A percentile compares a stretch with the other conserved stretches of the same genome.
Conservation (phyloP, 2,888 invertebrate species). For the Tipula unca region DNA sequence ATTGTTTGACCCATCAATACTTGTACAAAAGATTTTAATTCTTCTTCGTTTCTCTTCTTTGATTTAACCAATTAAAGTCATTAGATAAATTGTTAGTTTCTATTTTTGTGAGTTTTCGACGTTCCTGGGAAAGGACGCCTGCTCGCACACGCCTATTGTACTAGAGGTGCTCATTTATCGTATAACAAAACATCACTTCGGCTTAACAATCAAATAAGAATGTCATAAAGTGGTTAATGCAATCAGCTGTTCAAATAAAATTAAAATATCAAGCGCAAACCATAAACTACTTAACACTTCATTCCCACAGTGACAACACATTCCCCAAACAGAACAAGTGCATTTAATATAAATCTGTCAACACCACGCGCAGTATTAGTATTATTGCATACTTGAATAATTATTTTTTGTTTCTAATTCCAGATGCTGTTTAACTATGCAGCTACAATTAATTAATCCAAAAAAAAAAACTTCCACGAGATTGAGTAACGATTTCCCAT, state of each 20-base stretch:
- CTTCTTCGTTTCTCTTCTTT: too few relatives aligned
- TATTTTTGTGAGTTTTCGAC: too few relatives aligned
- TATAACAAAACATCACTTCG: too few relatives aligned
- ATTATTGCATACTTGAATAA: not conserved
- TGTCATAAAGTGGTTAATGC: too few relatives aligned
- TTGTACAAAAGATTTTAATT: too few relatives aligned
- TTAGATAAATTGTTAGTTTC: too few relatives aligned
- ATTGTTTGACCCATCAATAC: too few relatives aligned
- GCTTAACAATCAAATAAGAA: too few relatives aligned
- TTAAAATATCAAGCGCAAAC: not conserved
- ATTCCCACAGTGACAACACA: not conserved
- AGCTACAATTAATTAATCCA: not conserved
- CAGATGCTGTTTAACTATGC: not conserved
- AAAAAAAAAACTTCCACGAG: not conserved
- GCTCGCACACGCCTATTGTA: too few relatives aligned
- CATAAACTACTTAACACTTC: not conserved
- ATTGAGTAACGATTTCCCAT: not conserved
- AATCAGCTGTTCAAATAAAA: not conserved
- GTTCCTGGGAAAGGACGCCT: too few relatives aligned
- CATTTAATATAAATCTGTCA: not conserved
- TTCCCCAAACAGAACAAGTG: not conserved
- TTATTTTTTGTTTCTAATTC: not conserved
- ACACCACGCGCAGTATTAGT: not conserved
- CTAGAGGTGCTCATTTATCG: too few relatives aligned
- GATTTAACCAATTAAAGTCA: too few relatives aligned